Percentiles rank a stretch among this genome's conserved stretches.
Conservation (phyloP, 2,113 vertebrate species). For the Nothobranchius furzeri region DNA sequence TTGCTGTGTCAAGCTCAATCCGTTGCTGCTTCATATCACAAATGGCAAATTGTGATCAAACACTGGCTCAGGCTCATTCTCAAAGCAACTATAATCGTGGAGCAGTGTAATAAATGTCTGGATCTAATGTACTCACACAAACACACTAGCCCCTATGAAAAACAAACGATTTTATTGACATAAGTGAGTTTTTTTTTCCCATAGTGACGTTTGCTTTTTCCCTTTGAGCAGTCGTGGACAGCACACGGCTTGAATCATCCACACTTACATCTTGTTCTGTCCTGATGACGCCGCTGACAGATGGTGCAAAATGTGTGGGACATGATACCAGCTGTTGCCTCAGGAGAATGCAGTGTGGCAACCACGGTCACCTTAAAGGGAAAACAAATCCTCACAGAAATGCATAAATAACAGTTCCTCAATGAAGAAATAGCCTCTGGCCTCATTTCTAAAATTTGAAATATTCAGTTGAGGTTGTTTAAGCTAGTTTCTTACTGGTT, state of each 20-base stretch:
- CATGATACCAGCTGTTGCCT: constrained; percentile 68
- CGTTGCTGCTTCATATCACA: not conserved
- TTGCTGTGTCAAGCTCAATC: not conserved
- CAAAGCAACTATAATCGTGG: not conserved
- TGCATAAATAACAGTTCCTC: not conserved
- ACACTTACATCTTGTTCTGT: constrained; percentile 70
- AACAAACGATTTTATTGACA: not conserved
- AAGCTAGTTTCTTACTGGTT: too few relatives aligned
- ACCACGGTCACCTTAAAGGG: constrained; percentile 10
- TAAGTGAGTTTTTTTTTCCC: not conserved
- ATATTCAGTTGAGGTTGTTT: not conserved
- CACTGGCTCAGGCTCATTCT: not conserved
- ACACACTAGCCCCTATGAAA: not conserved
- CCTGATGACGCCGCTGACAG: constrained; percentile 67
- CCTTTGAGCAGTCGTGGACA: constrained; percentile 39
- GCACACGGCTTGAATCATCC: constrained; percentile 67
- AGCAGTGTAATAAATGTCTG: not conserved
- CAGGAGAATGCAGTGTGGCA: constrained; percentile 35
- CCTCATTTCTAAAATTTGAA: constrained; percentile 4
- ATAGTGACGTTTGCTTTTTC: constrained; percentile 25
- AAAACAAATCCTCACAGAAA: constrained; percentile 10
- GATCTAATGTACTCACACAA: not conserved
- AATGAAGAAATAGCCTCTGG: constrained; percentile 3
- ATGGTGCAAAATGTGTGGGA: constrained; percentile 72
- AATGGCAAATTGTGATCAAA: not conserved